phyloP scores from a whole-genome alignment of 2,797 vertebrate genomes.

The Eleutherodactylus coqui region DNA sequence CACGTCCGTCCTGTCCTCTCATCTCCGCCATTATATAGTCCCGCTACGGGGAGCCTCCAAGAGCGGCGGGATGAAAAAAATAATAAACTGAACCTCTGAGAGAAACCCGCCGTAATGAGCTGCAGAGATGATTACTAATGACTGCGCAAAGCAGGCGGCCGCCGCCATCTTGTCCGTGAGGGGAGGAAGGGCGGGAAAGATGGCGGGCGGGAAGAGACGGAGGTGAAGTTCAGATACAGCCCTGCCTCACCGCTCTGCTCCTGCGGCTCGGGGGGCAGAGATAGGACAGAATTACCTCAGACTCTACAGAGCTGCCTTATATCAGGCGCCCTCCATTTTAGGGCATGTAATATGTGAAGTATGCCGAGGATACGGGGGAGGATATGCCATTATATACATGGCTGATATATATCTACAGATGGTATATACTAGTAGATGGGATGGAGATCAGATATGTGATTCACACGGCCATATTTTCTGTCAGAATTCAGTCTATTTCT shows the following conservation, averaged over 20 bases:
- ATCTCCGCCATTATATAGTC: background rate
- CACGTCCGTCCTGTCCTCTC: too few species aligned
- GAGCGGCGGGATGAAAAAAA: background rate
- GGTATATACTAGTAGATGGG: too few species aligned
- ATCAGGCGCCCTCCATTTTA: background rate
- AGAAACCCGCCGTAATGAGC: background rate
- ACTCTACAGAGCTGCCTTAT: background rate
- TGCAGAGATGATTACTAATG: background rate
- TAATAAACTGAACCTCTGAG: too few species aligned
- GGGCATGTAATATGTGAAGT: background rate
- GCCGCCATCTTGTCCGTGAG: slow-evolving; percentile 18
- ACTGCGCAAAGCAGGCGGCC: background rate
- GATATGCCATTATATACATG: too few species aligned
- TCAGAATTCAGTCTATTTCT: too few species aligned
- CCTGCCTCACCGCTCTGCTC: background rate
- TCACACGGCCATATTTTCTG: too few species aligned
- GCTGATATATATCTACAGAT: too few species aligned
- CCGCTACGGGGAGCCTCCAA: background rate
- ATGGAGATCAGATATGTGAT: too few species aligned
- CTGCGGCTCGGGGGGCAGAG: background rate
- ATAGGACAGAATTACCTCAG: background rate
- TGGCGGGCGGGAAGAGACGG: background rate
- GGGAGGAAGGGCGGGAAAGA: slow-evolving; percentile 19
- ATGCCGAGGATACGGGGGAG: too few species aligned
- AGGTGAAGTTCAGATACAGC: slow-evolving; percentile 25